These are phyloP conservation scores for Thera britannica DNA, from an alignment of 2,888 invertebrate genomes.

Conservation along the genomic window DNA sequence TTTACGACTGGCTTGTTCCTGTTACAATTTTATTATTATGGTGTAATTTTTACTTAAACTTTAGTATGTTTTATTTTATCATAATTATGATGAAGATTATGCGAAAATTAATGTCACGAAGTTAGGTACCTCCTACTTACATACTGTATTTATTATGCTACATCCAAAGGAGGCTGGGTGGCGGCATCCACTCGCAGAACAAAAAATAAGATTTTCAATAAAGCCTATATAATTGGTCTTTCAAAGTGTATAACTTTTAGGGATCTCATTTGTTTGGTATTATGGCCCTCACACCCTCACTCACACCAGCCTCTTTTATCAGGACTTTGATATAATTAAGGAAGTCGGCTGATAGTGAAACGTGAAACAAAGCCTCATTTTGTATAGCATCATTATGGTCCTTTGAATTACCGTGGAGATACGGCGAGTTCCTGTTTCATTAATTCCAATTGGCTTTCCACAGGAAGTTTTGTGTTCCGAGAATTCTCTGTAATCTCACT, in stretches of 20 bases:
- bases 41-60: conserved; percentile 18
- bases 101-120: no score
- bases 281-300: no score
- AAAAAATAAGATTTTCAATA: background rate
- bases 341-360: conserved; percentile 11
- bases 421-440: conserved; percentile 30
- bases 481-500: conserved; percentile 6
- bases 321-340: background rate
- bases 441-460: conserved; percentile 36
- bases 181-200: background rate
- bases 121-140: no score
- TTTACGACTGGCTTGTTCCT: conserved; percentile 32
- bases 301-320: background rate
- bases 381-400: conserved; percentile 8
- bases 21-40: conserved; percentile 23
- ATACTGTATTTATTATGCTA: background rate
- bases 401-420: conserved; percentile 8
- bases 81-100: no score
- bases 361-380: conserved; percentile 31
- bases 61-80: background rate
- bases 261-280: no score
- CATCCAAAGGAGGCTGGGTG: background rate
- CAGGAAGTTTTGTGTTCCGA: conserved; percentile 11
- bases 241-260: no score
- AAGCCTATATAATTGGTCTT: background rate